These are phyloP conservation scores for Calliopsis andreniformis DNA, from an alignment of 1,140 invertebrate genomes.

Conservation along the genomic window DNA sequence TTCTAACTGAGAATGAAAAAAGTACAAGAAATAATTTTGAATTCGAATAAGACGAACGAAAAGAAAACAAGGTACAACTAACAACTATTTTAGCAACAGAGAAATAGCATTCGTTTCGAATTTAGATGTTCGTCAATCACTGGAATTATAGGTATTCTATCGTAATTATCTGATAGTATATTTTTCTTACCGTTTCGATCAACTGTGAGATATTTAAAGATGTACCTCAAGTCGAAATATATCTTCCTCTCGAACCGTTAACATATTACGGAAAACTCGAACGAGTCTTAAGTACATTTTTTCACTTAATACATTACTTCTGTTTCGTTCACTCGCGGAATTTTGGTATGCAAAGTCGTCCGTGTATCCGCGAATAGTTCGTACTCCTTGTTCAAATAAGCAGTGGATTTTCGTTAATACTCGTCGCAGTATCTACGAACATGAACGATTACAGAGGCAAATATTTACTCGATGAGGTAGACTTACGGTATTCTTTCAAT, in stretches of 20 bases:
- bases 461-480: conserved; percentile 54
- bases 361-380: conserved; percentile 3
- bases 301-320: neutral
- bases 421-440: conserved; percentile 12
- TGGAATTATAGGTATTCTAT: too few species aligned
- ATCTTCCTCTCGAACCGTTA: neutral
- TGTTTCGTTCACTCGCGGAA: neutral
- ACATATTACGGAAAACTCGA: neutral
- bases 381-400: conserved; percentile 48
- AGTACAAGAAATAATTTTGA: neutral
- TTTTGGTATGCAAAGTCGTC: neutral
- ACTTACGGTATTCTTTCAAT: neutral
- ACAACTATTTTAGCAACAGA: neutral
- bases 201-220: too few species aligned
- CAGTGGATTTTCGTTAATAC: conserved; percentile 44
- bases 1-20: neutral
- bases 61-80: too few species aligned
- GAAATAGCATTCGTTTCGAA: too few species aligned
- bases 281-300: neutral
- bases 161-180: neutral
- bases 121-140: too few species aligned
- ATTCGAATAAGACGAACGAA: too few species aligned
- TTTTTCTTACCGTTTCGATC: neutral
- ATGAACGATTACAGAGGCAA: conserved; percentile 45
- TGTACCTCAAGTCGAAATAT: neutral